Evolutionary conservation across 2,113 vertebrate species (phyloP).

Genomic region (Colaptes auratus): DNA sequence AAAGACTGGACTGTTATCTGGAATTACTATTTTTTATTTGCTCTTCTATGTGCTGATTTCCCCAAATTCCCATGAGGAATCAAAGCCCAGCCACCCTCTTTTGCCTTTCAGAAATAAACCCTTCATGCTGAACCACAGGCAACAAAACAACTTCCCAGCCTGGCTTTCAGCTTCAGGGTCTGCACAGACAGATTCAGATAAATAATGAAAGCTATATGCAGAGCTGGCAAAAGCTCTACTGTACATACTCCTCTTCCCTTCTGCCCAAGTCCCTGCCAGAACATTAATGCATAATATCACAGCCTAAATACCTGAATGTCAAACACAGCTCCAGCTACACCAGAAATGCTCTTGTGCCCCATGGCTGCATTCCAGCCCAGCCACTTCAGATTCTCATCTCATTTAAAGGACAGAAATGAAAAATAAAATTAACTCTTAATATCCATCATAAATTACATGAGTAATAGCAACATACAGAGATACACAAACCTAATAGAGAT

Average conservation of each 20-base stretch:
- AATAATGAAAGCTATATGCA: neutral
- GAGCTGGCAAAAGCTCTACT: neutral
- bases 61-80: fast-evolving
- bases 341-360: neutral
- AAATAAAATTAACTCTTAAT: neutral
- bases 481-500: neutral
- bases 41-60: neutral
- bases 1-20: neutral
- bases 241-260: neutral
- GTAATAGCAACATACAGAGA: neutral
- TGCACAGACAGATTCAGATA: neutral
- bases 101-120: neutral
- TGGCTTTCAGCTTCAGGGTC: neutral
- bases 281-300: neutral
- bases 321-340: neutral
- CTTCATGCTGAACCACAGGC: neutral
- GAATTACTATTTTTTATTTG: neutral
- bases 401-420: neutral
- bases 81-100: neutral
- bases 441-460: neutral
- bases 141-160: neutral
- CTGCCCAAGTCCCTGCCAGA: neutral
- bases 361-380: neutral
- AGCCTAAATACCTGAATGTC: neutral
- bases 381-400: neutral